phyloP scores from a whole-genome alignment of 1,140 invertebrate genomes.

The Penaeus vannamei region DNA sequence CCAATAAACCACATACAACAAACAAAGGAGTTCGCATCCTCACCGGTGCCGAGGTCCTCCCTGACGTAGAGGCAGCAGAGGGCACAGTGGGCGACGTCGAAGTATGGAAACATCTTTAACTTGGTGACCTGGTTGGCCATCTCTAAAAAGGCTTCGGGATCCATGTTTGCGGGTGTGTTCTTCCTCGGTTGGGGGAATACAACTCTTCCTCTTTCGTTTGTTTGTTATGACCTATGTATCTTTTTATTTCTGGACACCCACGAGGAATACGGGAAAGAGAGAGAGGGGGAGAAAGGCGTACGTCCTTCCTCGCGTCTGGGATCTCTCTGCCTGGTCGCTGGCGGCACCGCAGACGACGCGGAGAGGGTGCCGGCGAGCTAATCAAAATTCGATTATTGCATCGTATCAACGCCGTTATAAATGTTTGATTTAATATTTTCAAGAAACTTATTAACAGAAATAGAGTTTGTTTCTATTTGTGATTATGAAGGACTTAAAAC shows the following conservation, averaged over 20 bases:
- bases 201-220: background rate
- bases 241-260: constrained; percentile 12
- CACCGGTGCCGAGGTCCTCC: constrained; percentile 94
- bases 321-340: no score
- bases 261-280: background rate
- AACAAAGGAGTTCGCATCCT: constrained; percentile 69
- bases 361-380: no score
- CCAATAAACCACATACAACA: background rate
- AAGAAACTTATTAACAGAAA: no score
- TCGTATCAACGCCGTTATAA: no score
- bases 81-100: constrained; percentile 95
- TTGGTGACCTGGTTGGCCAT: constrained; percentile 98
- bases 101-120: constrained; percentile 99
- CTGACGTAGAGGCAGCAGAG: constrained; percentile 92
- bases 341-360: no score
- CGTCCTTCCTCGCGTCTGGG: background rate
- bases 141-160: constrained; percentile 97
- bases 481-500: no score
- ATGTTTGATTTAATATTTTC: no score
- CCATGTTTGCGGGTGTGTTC: constrained; percentile 75
- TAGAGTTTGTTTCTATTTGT: no score
- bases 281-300: constrained; percentile 2
- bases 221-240: background rate
- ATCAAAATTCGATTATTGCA: no score
- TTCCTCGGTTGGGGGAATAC: background rate